phyloP scores from a whole-genome alignment of 2,113 vertebrate species.

The Morone saxatilis region DNA sequence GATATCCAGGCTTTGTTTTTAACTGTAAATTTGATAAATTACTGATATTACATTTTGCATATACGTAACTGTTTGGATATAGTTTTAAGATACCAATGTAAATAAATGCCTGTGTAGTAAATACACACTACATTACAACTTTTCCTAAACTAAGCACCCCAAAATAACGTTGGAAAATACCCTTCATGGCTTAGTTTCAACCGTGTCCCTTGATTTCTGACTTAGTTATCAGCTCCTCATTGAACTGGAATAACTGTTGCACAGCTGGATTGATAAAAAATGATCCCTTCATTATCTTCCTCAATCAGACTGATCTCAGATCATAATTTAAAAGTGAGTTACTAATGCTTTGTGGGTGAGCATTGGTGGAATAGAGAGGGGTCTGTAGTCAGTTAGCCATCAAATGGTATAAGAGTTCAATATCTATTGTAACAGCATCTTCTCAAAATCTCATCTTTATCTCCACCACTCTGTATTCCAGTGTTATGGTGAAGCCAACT shows the following conservation, averaged over 20 bases:
- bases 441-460: background rate
- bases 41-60: background rate
- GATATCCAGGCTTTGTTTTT: background rate
- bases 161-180: too few relatives aligned
- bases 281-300: background rate
- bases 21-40: background rate
- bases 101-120: background rate
- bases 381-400: background rate
- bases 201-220: background rate
- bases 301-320: constrained; percentile 4
- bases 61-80: background rate
- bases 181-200: background rate
- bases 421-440: background rate
- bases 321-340: background rate
- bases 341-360: background rate
- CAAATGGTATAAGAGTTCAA: background rate
- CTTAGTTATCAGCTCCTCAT: background rate
- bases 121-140: background rate
- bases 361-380: background rate
- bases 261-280: background rate
- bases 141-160: background rate
- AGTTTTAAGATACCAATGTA: background rate
- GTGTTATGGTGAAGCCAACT: background rate
- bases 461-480: constrained; percentile 6
- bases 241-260: background rate